Evolutionary conservation across 1,140 invertebrate genomes (phyloP).

Genomic region (Metopolophium dirhodum): DNA sequence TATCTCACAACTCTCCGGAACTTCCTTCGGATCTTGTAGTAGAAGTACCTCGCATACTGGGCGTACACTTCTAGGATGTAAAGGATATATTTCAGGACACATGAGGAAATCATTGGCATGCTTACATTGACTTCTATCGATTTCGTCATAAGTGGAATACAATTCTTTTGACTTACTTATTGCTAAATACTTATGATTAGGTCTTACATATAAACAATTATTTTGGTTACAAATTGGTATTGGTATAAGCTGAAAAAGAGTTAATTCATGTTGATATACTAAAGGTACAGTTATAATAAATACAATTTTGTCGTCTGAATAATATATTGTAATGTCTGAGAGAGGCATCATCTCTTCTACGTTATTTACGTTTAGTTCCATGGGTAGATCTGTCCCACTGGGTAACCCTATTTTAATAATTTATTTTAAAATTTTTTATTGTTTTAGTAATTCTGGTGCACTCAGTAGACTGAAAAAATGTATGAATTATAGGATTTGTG

Average conservation of each 20-base stretch:
- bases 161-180: neutral
- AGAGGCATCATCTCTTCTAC: too few relatives aligned
- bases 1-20: neutral
- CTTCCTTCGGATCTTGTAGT: neutral
- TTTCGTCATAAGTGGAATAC: neutral
- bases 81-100: neutral
- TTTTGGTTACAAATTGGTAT: too few relatives aligned
- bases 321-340: too few relatives aligned
- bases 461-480: rapidly evolving
- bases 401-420: neutral
- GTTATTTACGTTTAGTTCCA: neutral
- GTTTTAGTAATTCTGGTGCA: neutral
- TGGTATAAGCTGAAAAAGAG: too few relatives aligned
- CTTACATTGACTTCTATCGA: neutral
- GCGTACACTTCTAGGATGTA: neutral
- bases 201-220: too few relatives aligned
- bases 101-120: neutral
- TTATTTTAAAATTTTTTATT: too few relatives aligned
- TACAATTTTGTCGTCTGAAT: too few relatives aligned
- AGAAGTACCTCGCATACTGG: neutral
- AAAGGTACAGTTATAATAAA: too few relatives aligned
- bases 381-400: neutral
- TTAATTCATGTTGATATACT: too few relatives aligned
- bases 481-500: too few relatives aligned
- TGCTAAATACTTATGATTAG: neutral